Evolutionary conservation across 2,888 invertebrate genomes (phyloP).

Genomic region (Papilio gigon): DNA sequence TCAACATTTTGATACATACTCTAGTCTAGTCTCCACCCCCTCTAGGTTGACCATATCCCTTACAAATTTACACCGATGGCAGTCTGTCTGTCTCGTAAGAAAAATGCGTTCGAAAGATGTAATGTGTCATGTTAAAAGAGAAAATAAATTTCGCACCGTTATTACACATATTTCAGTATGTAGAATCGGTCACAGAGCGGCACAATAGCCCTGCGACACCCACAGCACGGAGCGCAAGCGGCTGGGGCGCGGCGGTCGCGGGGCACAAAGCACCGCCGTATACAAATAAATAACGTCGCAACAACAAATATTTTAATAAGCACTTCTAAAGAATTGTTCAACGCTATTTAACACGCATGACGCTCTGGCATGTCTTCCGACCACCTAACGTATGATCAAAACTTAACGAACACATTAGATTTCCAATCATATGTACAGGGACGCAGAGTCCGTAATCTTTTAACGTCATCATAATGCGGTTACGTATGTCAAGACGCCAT

Average conservation of each 20-base stretch:
- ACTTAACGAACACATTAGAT: conserved; percentile 17
- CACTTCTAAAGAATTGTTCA: conserved; percentile 77
- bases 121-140: conserved; percentile 45
- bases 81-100: background rate
- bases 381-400: conserved; percentile 47
- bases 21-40: too few species aligned
- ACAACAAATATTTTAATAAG: conserved; percentile 83
- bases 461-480: conserved; percentile 46
- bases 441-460: conserved; percentile 48
- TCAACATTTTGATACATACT: background rate
- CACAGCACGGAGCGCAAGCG: conserved; percentile 58
- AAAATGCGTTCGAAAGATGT: background rate
- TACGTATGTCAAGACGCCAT: conserved; percentile 65
- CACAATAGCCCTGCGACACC: conserved; percentile 68
- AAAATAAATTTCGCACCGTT: conserved; percentile 67
- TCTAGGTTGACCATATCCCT: background rate
- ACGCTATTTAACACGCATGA: conserved; percentile 73
- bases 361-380: conserved; percentile 56
- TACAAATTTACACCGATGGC: background rate
- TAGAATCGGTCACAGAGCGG: conserved; percentile 72
- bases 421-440: conserved; percentile 45
- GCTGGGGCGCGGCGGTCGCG: conserved; percentile 57
- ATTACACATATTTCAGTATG: conserved; percentile 63
- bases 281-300: conserved; percentile 80
- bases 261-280: conserved; percentile 71